Percentiles rank a stretch among this genome's conserved stretches.
Evolutionary conservation across 2,113 vertebrate species (phyloP).

Genomic region (Pachyramphus minor): DNA sequence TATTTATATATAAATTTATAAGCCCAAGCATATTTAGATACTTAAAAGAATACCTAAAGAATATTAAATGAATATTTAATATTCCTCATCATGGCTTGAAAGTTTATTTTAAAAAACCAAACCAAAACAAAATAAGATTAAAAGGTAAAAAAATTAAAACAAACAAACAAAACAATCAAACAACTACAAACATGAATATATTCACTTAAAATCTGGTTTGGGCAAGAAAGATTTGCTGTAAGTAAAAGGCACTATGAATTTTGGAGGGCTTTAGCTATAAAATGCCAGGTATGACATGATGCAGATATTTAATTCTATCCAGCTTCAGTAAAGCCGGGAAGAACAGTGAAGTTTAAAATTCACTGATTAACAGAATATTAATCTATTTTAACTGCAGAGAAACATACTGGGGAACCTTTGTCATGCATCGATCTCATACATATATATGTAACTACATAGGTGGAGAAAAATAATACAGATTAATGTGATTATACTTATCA

Average conservation of each 20-base stretch:
- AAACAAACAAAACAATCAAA: not conserved
- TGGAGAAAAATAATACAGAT: not conserved
- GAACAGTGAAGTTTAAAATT: not conserved
- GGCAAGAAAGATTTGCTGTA: not conserved
- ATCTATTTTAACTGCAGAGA: not conserved
- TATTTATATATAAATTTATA: not conserved
- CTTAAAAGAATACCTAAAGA: not conserved
- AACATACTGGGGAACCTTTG: not conserved
- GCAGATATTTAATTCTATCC: not conserved
- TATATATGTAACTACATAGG: not conserved
- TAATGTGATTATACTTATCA: not conserved
- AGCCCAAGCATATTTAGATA: not conserved
- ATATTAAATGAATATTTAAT: not conserved
- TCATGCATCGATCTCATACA: not conserved
- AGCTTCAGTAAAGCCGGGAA: not conserved
- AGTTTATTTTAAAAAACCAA: not conserved
- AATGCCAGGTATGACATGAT: not conserved
- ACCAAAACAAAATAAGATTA: not conserved
- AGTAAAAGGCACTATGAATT: not conserved
- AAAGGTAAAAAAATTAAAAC: not conserved
- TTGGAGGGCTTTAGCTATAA: not conserved
- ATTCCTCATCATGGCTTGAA: not conserved
- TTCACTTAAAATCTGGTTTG: not conserved
- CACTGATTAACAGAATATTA: not conserved
- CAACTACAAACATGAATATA: not conserved